phyloP scores from a whole-genome alignment of 2,113 vertebrate species.

The Ranitomeya variabilis region DNA sequence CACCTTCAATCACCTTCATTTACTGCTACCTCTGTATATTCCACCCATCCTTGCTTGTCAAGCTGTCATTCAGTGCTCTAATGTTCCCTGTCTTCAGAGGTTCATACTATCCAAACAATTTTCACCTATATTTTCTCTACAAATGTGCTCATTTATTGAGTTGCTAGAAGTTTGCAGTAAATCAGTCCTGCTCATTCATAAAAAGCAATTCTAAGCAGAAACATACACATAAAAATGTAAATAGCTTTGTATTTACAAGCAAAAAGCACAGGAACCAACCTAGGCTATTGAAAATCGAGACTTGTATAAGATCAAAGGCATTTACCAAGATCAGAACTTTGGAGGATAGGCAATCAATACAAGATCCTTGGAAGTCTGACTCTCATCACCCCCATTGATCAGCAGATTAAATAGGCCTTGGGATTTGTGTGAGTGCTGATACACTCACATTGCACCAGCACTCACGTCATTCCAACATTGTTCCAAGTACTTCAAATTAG shows the following conservation, averaged over 20 bases:
- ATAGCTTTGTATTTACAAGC: background rate
- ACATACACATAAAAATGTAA: background rate
- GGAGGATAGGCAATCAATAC: too few relatives aligned
- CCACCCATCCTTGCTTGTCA: background rate
- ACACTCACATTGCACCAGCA: too few relatives aligned
- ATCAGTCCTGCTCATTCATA: background rate
- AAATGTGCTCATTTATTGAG: background rate
- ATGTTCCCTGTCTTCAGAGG: background rate
- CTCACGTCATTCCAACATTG: too few relatives aligned
- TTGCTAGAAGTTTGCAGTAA: background rate
- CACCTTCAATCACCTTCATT: background rate
- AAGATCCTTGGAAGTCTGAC: too few relatives aligned
- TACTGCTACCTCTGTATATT: background rate
- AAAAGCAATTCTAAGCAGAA: background rate
- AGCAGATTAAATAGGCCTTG: too few relatives aligned
- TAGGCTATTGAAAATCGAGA: too few relatives aligned
- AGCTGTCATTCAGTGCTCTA: background rate
- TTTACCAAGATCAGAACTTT: too few relatives aligned
- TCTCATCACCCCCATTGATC: too few relatives aligned
- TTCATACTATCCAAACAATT: background rate
- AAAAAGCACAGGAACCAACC: background rate
- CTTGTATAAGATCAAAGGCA: too few relatives aligned
- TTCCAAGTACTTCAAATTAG: too few relatives aligned
- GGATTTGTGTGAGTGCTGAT: too few relatives aligned
- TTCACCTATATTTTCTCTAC: background rate